phyloP scores from a whole-genome alignment of 2,113 vertebrate genomes.

The Turdus rufiventris region DNA sequence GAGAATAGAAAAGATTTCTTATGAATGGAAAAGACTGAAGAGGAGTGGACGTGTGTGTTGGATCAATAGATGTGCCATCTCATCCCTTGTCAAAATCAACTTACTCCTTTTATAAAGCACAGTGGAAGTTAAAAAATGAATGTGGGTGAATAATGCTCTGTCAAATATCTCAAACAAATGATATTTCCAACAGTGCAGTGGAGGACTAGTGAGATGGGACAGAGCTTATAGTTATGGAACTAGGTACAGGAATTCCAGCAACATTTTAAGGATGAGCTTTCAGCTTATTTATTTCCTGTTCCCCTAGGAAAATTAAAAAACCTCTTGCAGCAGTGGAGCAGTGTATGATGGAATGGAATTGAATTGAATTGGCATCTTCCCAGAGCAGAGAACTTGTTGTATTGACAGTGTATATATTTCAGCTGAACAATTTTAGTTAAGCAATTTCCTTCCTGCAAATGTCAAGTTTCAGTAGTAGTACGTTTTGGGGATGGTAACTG shows the following conservation, averaged over 20 bases:
- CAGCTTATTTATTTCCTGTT: neutral
- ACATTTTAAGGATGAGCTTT: neutral
- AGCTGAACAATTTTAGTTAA: neutral
- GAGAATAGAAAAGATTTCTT: neutral
- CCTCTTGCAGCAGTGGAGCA: neutral
- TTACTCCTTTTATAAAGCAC: neutral
- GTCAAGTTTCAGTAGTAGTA: neutral
- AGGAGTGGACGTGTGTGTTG: neutral
- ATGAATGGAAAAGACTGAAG: neutral
- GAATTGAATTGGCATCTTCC: neutral
- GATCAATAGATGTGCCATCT: neutral
- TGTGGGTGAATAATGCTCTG: neutral
- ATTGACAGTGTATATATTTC: neutral
- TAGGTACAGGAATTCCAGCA: neutral
- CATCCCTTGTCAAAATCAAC: neutral
- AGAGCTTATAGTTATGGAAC: neutral
- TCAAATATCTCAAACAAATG: neutral
- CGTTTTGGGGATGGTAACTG: neutral
- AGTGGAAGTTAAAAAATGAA: neutral
- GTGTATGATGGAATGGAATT: neutral
- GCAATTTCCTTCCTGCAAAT: neutral
- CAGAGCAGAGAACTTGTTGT: neutral
- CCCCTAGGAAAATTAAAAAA: neutral
- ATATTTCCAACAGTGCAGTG: neutral
- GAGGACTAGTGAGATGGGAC: neutral